phyloP scores from a whole-genome alignment of 2,888 invertebrate genomes.

The Corythucha ciliata region DNA sequence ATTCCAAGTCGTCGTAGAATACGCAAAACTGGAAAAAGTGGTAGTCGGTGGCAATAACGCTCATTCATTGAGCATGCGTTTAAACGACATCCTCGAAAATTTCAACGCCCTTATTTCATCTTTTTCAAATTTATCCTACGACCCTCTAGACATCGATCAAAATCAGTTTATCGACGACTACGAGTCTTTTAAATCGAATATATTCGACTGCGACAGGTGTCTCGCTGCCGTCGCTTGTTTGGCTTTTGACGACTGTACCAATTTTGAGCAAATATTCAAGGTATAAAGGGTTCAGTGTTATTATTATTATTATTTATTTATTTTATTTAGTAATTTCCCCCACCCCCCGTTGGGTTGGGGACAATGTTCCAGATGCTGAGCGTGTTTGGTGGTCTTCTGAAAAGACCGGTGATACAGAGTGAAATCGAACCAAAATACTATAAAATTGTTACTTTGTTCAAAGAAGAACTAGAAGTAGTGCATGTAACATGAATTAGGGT shows the following conservation, averaged over 20 bases:
- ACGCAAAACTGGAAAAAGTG: constrained; percentile 76
- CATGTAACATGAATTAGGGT: constrained; percentile 44
- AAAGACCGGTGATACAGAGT: constrained; percentile 61
- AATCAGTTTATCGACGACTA: constrained; percentile 57
- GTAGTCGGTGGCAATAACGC: constrained; percentile 64
- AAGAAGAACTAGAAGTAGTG: constrained; percentile 54
- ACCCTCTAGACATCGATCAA: constrained; percentile 63
- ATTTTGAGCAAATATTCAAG: constrained; percentile 54
- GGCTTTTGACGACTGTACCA: constrained; percentile 70
- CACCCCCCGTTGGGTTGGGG: constrained; percentile 12
- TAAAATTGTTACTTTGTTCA: constrained; percentile 54
- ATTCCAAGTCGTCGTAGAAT: constrained; percentile 68
- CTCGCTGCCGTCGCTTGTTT: constrained; percentile 70
- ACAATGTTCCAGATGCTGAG: constrained; percentile 51
- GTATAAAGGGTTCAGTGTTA: constrained; percentile 40
- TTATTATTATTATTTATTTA: background rate
- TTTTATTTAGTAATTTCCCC: background rate
- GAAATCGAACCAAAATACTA: constrained; percentile 61
- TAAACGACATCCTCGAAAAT: constrained; percentile 41
- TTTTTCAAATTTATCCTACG: constrained; percentile 51
- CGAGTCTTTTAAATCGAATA: constrained; percentile 44
- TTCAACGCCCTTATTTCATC: constrained; percentile 42
- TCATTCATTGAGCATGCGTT: constrained; percentile 49
- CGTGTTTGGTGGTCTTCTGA: constrained; percentile 62
- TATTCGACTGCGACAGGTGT: constrained; percentile 63